Percentiles rank a stretch among this genome's conserved stretches.
phyloP scores from a whole-genome alignment of 2,113 vertebrate genomes.

The Petroica traversi region DNA sequence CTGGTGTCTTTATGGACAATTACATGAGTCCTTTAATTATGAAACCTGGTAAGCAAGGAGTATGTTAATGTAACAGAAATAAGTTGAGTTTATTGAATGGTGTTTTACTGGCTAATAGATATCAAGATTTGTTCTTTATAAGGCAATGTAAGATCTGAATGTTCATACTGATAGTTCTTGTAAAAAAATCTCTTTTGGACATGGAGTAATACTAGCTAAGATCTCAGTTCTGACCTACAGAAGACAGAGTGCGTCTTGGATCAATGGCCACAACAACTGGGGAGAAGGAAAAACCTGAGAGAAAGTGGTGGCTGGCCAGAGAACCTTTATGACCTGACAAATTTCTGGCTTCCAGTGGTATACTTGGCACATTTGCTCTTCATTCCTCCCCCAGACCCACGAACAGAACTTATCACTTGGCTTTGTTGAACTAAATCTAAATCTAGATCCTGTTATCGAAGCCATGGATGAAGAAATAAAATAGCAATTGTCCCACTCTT shows the following conservation, averaged over 20 bases:
- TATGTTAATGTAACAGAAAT: neutral
- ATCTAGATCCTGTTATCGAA: neutral
- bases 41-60: neutral
- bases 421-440: neutral
- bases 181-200: neutral
- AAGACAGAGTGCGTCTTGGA: neutral
- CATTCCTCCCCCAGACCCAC: neutral
- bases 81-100: neutral
- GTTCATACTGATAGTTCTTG: neutral
- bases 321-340: neutral
- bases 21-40: neutral
- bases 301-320: neutral
- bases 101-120: neutral
- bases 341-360: neutral
- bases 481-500: neutral
- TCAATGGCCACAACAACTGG: neutral
- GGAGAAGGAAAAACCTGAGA: neutral
- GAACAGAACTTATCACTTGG: neutral
- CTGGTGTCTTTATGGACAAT: neutral
- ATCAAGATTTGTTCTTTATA: neutral
- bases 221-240: neutral
- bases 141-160: neutral
- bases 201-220: neutral
- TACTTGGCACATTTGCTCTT: fast-evolving
- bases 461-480: neutral